Conservation (phyloP, 2,113 vertebrate genomes). For the Lasiurus cinereus region DNA sequence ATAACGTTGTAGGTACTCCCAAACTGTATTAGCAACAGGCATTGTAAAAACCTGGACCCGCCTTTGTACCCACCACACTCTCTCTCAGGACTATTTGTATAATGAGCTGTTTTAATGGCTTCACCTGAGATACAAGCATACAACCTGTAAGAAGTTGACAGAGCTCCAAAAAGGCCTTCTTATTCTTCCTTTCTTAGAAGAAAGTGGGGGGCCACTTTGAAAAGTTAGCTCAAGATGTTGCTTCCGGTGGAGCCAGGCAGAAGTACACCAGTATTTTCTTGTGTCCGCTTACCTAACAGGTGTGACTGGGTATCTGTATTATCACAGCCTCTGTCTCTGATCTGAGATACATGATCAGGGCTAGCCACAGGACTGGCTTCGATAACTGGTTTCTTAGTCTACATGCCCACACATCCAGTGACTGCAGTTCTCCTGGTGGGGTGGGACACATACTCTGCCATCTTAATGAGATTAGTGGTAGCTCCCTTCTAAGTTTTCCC, state of each 20-base stretch:
- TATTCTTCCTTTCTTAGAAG: neutral
- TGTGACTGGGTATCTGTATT: neutral
- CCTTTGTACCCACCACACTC: neutral
- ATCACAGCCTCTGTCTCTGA: neutral
- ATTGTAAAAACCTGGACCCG: neutral
- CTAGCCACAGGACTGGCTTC: neutral
- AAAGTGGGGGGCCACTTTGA: neutral
- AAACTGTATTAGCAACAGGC: constrained; percentile 1
- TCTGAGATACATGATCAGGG: neutral
- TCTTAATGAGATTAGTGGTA: neutral
- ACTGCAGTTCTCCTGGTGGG: neutral
- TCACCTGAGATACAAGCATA: too few relatives aligned
- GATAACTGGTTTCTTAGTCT: neutral
- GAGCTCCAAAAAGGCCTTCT: neutral
- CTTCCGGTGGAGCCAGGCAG: neutral
- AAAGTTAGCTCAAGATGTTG: neutral
- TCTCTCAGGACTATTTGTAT: neutral
- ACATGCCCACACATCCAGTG: neutral
- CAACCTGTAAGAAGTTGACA: neutral
- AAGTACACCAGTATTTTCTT: neutral
- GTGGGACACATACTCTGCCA: neutral
- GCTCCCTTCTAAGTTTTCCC: neutral
- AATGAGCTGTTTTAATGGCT: neutral
- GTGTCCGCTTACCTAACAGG: neutral
- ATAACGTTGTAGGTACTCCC: neutral